These are phyloP conservation scores for Carassius carassius DNA, from an alignment of 2,113 vertebrate species.

Conservation along the genomic window DNA sequence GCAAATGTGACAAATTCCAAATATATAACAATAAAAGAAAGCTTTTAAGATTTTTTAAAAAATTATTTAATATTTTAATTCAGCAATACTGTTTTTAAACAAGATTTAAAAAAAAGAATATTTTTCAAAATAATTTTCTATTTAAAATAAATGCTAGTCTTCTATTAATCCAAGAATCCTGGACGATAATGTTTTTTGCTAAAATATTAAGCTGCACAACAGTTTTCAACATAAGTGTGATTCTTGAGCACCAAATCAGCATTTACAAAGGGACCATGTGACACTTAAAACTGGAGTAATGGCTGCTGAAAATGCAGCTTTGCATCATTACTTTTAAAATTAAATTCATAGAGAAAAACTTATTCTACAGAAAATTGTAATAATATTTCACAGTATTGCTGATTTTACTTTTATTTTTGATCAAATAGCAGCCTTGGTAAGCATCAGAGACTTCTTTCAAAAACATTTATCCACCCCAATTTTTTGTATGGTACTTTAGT, in stretches of 20 bases:
- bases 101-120: background rate
- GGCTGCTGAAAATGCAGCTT: too few species aligned
- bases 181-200: background rate
- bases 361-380: background rate
- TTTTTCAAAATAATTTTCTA: background rate
- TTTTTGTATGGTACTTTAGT: background rate
- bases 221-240: background rate
- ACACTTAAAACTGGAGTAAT: background rate
- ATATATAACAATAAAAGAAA: background rate
- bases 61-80: background rate
- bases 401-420: background rate
- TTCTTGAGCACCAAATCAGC: background rate
- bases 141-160: background rate
- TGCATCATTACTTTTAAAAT: background rate
- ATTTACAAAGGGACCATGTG: background rate
- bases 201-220: background rate
- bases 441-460: background rate
- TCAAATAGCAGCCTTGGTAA: background rate
- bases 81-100: background rate
- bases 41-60: background rate
- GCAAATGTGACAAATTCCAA: background rate
- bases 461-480: background rate
- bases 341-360: background rate
- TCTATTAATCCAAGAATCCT: background rate
- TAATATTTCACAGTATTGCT: background rate